Evolutionary conservation across 2,888 invertebrate species (phyloP), one percentile per base, ranked within the genome.

Genomic region (Tinea trinotella): DNA sequence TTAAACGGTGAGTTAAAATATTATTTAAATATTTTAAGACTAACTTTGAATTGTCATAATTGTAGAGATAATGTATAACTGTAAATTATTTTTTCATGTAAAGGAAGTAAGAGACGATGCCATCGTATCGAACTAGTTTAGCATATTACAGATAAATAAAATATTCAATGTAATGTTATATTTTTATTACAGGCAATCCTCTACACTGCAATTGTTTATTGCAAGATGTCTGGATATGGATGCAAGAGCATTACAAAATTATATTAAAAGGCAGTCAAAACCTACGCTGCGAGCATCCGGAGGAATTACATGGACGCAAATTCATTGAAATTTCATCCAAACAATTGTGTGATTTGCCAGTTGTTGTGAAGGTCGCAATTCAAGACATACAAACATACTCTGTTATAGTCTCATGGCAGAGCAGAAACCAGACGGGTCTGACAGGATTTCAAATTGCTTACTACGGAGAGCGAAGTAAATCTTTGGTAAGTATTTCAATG

Each of bases 141-240:
- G n/a, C n/a, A n/a, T n/a, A n/a, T n/a, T n/a, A n/a, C n/a, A 40
- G 12, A n/a, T 12, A 7, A 5, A 5, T n/a, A 17, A 13, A 17
- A 17, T 46, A 46, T 5, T 46, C 12, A 52, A n/a, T 6, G 15
- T 54, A 12, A 20, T 13, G 4, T 22, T 10, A 30, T 19, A 13
- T 53, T 22, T 40, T 49, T 49, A 46, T n/a, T 74, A 72, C 88
- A 94, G 96, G 94, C 70, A 97, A 97, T 79, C 96, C 97, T 46
- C 85, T 97, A 63, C 91, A 92, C 59, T 97, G 97, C 77, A 93
- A 92, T 68, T 97, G 97, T 74, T 94, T 96, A 71, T 91, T 95
- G 57, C 93, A 95, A 78, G 94, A 95, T 71, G 88, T 96, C 50
- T 96, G 97, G 94, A 93, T 93, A 80, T 97, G 96, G 97, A 88